Conservation (phyloP, 2,888 invertebrate species). For the Noctuana brunneofusca region DNA sequence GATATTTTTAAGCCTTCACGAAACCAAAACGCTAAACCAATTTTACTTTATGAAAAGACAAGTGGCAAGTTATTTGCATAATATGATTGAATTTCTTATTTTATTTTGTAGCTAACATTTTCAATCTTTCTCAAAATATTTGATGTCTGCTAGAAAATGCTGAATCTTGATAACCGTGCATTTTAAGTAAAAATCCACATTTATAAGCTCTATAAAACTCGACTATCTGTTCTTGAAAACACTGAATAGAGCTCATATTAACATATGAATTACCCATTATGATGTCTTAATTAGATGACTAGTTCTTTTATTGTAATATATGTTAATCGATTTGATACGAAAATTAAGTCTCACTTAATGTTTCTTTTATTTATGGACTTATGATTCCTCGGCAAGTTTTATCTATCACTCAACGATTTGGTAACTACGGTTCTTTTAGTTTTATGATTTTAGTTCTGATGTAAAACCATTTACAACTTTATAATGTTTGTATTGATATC, state of each 20-base stretch:
- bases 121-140: neutral
- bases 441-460: constrained; percentile 5
- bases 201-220: constrained; percentile 9
- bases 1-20: too few species aligned
- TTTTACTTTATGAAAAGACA: too few species aligned
- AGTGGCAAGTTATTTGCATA: too few species aligned
- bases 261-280: constrained; percentile 22
- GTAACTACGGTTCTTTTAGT: constrained; percentile 3
- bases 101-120: neutral
- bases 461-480: too few species aligned
- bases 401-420: neutral
- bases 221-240: constrained; percentile 5
- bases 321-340: constrained; percentile 24
- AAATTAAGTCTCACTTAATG: constrained; percentile 17
- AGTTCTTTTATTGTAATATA: constrained; percentile 24
- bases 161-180: neutral
- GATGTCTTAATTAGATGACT: constrained; percentile 28
- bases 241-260: constrained; percentile 19
- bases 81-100: neutral
- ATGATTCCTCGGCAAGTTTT: neutral
- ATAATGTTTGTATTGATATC: too few species aligned
- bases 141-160: neutral
- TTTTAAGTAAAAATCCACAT: neutral
- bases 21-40: too few species aligned
- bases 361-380: constrained; percentile 6